Base-by-base conservation (phyloP, 2,888 invertebrate species). In the Steinernema hermaphroditum region DNA sequence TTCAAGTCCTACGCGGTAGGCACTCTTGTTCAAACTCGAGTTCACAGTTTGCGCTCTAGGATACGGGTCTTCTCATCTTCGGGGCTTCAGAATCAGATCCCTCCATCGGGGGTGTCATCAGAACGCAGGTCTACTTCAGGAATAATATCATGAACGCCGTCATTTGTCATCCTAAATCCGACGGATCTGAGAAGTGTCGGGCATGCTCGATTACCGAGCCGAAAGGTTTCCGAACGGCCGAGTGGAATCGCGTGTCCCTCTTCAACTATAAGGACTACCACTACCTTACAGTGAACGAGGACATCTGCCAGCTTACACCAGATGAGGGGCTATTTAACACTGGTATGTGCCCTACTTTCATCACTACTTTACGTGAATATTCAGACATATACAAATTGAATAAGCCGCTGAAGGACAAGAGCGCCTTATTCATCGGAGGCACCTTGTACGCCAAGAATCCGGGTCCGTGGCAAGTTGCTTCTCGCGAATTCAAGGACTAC, bases 371-470 rank as follows among this genome's bases (percentile, higher is more conserved):
- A 16, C n/a, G n/a, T n/a, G 46, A 19, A 16, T 46, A 46, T n/a
- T 54, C 76, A n/a, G 74, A 76, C 73, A n/a, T 76, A 22, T 76
- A 76, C 69, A 76, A 73, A 54, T 32, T 76, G 16, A 74, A 41
- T 16, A 27, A 54, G 14, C 69, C 27, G n/a, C n/a, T 49, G 4
- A 24, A 49, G 22, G 44, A 32, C 27, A 32, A 34, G 19, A 73
- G 73, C 43, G 77, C 77, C 14, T 72, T 80, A 1, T 80, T 80
- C 29, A 68, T 80, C 24, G 80, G 80, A 32, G 80, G 80, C 14
- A 74, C 72, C 14, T 74, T 69, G 37, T 80, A 80, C 71, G 72
- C 79, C 27, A 80, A 80, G 46, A 44, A 43, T 37, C 27, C 44
- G 22, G 69, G 46, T 9, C 41, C 72, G 22, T 57, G 46, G 34